Evolutionary conservation across 2,113 vertebrate genomes (phyloP).

Genomic region (Poeciliopsis turrubarensis): DNA sequence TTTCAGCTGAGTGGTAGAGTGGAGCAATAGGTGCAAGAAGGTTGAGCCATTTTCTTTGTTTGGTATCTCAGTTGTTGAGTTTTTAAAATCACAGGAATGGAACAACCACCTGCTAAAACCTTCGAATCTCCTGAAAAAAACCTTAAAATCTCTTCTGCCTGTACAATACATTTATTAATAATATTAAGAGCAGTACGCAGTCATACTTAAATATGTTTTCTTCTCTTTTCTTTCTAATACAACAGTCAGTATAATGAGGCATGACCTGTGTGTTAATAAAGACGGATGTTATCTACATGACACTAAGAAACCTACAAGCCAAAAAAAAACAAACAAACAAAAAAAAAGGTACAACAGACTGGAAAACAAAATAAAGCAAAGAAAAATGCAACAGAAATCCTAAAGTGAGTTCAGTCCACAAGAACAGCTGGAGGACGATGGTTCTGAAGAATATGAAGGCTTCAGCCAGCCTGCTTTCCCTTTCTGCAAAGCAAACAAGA

Average conservation of each 20-base stretch:
- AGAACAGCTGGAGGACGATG: not conserved
- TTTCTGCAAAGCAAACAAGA: too few species aligned
- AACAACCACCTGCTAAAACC: too few species aligned
- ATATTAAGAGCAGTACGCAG: conserved; percentile 69
- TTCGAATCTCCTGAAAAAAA: not conserved
- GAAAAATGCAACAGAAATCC: not conserved
- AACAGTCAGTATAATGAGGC: conserved; percentile 60
- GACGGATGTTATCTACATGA: conserved; percentile 58
- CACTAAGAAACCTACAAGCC: conserved; percentile 67
- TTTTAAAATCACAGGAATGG: too few species aligned
- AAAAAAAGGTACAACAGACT: not conserved
- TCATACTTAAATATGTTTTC: conserved; percentile 66
- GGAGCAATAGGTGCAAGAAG: too few species aligned
- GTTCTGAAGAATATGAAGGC: not conserved
- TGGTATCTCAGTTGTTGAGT: too few species aligned
- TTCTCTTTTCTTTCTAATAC: conserved; percentile 56
- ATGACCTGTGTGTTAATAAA: conserved; percentile 66
- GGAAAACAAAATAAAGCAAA: not conserved
- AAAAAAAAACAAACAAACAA: conserved; percentile 3
- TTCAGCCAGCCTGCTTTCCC: not conserved
- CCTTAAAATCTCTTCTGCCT: conserved; percentile 22
- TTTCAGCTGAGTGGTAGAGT: too few species aligned
- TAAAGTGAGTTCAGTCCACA: too few species aligned
- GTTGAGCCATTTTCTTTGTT: too few species aligned
- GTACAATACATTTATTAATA: conserved; percentile 76